Evolutionary conservation across 2,113 vertebrate species (phyloP).

Genomic region (Podilymbus podiceps): DNA sequence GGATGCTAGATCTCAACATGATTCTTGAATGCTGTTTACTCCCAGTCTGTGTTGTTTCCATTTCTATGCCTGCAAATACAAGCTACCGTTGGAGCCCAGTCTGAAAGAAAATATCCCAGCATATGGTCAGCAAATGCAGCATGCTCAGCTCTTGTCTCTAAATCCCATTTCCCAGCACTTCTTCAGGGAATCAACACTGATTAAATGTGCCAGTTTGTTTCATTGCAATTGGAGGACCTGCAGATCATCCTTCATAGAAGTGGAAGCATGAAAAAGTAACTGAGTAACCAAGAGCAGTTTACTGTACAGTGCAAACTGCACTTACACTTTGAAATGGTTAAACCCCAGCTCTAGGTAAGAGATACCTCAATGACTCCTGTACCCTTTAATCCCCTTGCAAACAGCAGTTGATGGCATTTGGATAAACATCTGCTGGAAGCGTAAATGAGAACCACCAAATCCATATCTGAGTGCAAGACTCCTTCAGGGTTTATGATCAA

Average conservation of each 20-base stretch:
- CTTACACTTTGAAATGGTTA: background rate
- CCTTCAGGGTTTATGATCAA: background rate
- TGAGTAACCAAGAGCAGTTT: background rate
- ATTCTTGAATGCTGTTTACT: slow-evolving; percentile 4
- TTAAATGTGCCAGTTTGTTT: background rate
- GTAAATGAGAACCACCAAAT: background rate
- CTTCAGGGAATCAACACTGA: background rate
- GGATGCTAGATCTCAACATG: background rate
- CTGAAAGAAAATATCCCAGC: slow-evolving; percentile 31
- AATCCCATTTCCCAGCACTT: background rate
- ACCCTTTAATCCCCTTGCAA: background rate
- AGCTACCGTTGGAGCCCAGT: background rate
- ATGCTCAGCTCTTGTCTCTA: background rate
- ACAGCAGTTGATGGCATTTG: background rate
- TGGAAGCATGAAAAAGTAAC: background rate
- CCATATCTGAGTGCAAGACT: background rate
- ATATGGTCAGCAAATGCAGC: background rate
- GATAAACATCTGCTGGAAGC: background rate
- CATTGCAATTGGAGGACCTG: background rate
- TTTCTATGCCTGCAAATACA: background rate
- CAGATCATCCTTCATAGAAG: background rate
- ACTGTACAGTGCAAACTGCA: background rate
- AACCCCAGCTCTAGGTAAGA: background rate
- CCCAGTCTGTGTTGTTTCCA: background rate
- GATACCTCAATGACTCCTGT: background rate